Evolutionary conservation across 2,113 vertebrate species (phyloP), one percentile per base, ranked within the genome.

Genomic region (Callospermophilus lateralis): DNA sequence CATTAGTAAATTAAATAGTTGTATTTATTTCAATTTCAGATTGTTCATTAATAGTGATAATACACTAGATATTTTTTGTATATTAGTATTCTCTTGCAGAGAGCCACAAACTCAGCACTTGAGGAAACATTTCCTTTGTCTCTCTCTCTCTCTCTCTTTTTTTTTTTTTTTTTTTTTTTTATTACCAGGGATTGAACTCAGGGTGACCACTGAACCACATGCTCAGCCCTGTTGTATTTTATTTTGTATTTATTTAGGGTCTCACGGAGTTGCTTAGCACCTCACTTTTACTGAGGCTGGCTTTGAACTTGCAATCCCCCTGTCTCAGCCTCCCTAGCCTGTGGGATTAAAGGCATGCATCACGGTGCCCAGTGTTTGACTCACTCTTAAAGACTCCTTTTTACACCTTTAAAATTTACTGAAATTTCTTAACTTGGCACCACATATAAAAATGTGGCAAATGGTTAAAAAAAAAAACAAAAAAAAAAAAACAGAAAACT

Each of bases 351-450:
- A 20, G 55, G 19, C 19, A 20, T 55, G 55, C 1, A 19, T 19
- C 53, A 53, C 4, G 12, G 51, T 17, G 17, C 55, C 55, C 55
- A 6, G 55, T 81, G 5, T 85, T 81, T 39, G 1, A 42, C 20
- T 96, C 74, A 81, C 22, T 86, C 94, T 89, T 76, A 65, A 92
- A 65, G 28, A 94, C 24, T 84, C 10, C 34, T 55, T 84, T 84
- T 73, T 79, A 48, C 26, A 6, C 26, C 30, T 84, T 93, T 42
- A 76, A 74, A 92, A 67, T 12, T 26, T 68, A 13, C 61, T 83
- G 76, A 53, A 67, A 58, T 73, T 53, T 51, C 45, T 83, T 86
- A 77, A 83, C 45, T 79, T 79, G 65, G 55, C n/a, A 68, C 79
- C 45, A 73, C 37, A 53, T 80, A 51, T 26, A 77, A 86, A 80